phyloP scores from a whole-genome alignment of 2,113 vertebrate species.

The Notothenia rossii region DNA sequence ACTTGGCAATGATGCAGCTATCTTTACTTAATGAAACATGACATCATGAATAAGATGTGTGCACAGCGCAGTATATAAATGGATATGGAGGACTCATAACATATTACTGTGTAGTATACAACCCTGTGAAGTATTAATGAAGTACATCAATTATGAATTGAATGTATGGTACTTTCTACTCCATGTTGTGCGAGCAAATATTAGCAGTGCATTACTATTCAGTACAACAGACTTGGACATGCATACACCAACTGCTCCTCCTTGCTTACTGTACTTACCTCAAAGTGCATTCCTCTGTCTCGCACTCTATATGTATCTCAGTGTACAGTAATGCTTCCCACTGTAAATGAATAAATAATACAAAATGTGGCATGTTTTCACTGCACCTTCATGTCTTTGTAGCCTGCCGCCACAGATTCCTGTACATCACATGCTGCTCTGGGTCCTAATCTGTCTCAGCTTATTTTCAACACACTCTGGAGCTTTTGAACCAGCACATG shows the following conservation, averaged over 20 bases:
- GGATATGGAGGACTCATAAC: slow-evolving; percentile 29
- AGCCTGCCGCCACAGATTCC: slow-evolving; percentile 31
- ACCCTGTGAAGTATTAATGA: slow-evolving; percentile 64
- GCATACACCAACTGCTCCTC: background rate
- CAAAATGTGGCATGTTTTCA: background rate
- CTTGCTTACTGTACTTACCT: slow-evolving; percentile 1
- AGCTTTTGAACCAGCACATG: slow-evolving; percentile 28
- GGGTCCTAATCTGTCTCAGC: slow-evolving; percentile 55
- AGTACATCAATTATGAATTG: slow-evolving; percentile 64
- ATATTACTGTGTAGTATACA: slow-evolving; percentile 43
- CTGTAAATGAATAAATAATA: background rate
- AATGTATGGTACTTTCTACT: slow-evolving; percentile 43
- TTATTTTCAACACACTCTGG: slow-evolving; percentile 60
- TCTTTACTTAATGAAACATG: slow-evolving; percentile 29
- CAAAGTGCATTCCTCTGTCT: slow-evolving; percentile 3
- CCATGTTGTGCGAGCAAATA: slow-evolving; percentile 39
- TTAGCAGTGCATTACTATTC: slow-evolving; percentile 35
- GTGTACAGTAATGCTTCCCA: background rate
- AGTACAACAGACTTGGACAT: slow-evolving; percentile 14
- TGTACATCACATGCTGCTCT: slow-evolving; percentile 44
- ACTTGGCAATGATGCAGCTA: slow-evolving; percentile 25
- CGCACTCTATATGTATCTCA: background rate
- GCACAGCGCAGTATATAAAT: slow-evolving; percentile 7
- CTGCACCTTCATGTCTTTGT: slow-evolving; percentile 13
- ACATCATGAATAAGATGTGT: slow-evolving; percentile 13